phyloP scores from a whole-genome alignment of 1,140 invertebrate genomes.

The Notospermus geniculatus region DNA sequence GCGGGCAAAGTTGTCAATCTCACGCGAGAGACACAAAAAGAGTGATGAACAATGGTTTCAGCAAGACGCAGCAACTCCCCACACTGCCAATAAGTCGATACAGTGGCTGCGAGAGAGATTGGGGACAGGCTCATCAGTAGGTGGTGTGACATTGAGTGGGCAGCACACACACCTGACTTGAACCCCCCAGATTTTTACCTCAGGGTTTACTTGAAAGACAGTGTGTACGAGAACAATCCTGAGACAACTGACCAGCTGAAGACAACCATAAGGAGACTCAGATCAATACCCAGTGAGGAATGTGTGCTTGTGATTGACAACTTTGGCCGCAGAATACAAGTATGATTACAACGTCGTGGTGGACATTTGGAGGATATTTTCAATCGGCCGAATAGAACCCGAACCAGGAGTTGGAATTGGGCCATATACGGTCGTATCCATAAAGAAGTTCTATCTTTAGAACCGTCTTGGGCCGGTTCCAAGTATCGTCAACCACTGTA shows the following conservation, averaged over 20 bases:
- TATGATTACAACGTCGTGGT: too few relatives aligned
- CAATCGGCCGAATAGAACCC: neutral
- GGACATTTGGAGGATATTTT: constrained; percentile 1
- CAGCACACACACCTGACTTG: neutral
- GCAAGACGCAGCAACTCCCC: neutral
- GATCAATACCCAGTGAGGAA: neutral
- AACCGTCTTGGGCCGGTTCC: too few relatives aligned
- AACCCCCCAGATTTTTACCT: constrained; percentile 4
- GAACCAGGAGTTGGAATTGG: neutral
- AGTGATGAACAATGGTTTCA: constrained; percentile 1
- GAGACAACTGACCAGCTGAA: neutral
- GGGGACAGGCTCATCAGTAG: neutral
- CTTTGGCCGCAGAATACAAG: neutral
- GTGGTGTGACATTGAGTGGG: neutral
- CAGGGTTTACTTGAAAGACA: neutral
- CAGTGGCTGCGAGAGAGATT: neutral
- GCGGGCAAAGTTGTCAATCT: too few relatives aligned
- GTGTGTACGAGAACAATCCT: neutral
- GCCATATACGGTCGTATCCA: too few relatives aligned
- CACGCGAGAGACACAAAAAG: too few relatives aligned
- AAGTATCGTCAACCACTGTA: too few relatives aligned
- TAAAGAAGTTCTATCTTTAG: too few relatives aligned
- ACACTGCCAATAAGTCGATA: neutral
- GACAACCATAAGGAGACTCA: neutral
- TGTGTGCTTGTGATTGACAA: neutral